Percentiles rank a stretch among this genome's conserved stretches.
Conservation (phyloP, 2,113 vertebrate genomes). For the Antechinus flavipes region DNA sequence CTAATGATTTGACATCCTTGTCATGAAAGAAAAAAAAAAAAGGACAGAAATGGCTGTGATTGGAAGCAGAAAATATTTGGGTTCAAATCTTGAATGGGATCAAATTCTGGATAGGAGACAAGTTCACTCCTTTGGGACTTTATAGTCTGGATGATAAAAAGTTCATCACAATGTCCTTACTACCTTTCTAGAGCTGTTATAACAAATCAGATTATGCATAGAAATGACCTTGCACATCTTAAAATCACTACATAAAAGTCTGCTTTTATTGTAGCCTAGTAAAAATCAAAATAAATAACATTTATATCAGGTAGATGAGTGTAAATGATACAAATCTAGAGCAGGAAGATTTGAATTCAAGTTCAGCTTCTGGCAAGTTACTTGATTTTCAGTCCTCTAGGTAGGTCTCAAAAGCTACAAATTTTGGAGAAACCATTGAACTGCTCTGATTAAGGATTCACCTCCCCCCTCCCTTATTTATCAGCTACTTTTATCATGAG, state of each 20-base stretch:
- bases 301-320: too few relatives aligned
- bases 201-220: not conserved
- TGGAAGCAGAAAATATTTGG: rapidly evolving
- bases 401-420: not conserved
- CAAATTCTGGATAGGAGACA: not conserved
- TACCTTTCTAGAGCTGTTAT: not conserved
- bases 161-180: not conserved
- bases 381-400: not conserved
- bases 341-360: not conserved
- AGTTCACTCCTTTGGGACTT: not conserved
- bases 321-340: not conserved
- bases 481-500: not conserved
- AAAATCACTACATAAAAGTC: not conserved
- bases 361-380: not conserved
- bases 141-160: not conserved
- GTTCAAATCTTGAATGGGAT: rapidly evolving
- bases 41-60: not conserved
- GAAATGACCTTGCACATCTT: not conserved
- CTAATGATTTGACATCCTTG: constrained; percentile 17
- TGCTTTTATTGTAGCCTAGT: not conserved
- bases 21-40: not conserved
- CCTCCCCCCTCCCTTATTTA: not conserved
- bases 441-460: not conserved
- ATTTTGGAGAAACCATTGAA: not conserved
- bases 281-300: not conserved